phyloP scores from a whole-genome alignment of 2,888 invertebrate genomes.

The Anaspis maculata region DNA sequence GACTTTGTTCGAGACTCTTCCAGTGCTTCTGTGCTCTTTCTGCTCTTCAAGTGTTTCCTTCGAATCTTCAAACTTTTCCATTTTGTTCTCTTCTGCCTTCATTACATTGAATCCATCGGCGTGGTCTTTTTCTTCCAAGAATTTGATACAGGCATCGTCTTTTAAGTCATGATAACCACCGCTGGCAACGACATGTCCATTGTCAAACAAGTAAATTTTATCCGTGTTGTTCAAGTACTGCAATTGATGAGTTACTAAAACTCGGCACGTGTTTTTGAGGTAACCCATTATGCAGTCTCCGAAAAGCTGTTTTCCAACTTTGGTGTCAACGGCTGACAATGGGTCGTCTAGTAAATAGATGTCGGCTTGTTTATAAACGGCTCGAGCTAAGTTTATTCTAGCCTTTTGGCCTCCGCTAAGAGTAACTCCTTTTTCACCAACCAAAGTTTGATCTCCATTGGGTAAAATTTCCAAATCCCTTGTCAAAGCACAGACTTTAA shows the following conservation, averaged over 20 bases:
- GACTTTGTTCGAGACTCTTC: constrained; percentile 43
- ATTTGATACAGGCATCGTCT: background rate
- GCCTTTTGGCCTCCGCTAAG: constrained; percentile 78
- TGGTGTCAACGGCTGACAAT: constrained; percentile 80
- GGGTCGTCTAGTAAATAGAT: constrained; percentile 85
- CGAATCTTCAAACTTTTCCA: too few relatives aligned
- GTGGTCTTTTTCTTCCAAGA: constrained; percentile 26
- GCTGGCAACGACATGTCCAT: constrained; percentile 7
- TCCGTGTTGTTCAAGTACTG: constrained; percentile 53
- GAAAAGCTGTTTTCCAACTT: constrained; percentile 79
- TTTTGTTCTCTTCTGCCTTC: background rate
- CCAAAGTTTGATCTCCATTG: constrained; percentile 69
- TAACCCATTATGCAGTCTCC: constrained; percentile 64
- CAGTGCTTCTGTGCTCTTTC: constrained; percentile 54
- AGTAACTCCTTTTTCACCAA: constrained; percentile 65
- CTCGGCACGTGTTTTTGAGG: constrained; percentile 56
- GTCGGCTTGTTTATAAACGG: constrained; percentile 74
- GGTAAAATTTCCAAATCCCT: constrained; percentile 65
- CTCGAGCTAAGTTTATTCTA: constrained; percentile 75
- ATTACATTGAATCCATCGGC: constrained; percentile 17
- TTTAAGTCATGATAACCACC: constrained; percentile 17
- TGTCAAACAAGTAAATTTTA: constrained; percentile 48
- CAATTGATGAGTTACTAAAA: constrained; percentile 67
- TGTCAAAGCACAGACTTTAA: constrained; percentile 62
- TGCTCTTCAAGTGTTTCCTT: constrained; percentile 26